Evolutionary conservation across 2,797 vertebrate genomes (phyloP).

Genomic region (Gastrophryne carolinensis): DNA sequence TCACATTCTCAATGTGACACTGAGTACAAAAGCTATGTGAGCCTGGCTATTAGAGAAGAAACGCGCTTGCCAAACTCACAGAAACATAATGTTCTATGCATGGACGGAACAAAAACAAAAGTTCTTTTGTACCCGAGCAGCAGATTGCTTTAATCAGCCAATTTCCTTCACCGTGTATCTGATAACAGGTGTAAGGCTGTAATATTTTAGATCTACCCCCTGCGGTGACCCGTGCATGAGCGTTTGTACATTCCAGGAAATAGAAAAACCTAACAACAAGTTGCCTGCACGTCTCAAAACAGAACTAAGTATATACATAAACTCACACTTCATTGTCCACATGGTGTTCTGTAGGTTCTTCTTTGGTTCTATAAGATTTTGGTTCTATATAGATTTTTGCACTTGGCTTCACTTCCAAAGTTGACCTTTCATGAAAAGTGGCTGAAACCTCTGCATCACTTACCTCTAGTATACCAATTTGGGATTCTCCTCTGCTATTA

Average conservation of each 20-base stretch:
- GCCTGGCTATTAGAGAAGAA: slow-evolving; percentile 1
- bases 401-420: too few relatives aligned
- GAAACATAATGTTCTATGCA: slow-evolving; percentile 16
- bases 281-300: too few relatives aligned
- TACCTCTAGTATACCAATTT: too few relatives aligned
- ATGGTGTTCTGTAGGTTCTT: too few relatives aligned
- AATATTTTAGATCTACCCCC: background rate
- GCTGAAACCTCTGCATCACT: too few relatives aligned
- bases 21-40: background rate
- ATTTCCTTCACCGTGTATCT: too few relatives aligned
- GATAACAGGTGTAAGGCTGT: background rate
- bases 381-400: too few relatives aligned
- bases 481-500: too few relatives aligned
- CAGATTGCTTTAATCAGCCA: background rate
- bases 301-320: too few relatives aligned
- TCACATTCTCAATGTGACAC: slow-evolving; percentile 5
- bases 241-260: background rate
- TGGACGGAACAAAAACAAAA: background rate
- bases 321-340: too few relatives aligned
- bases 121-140: background rate
- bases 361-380: too few relatives aligned
- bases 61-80: slow-evolving; percentile 8
- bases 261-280: background rate
- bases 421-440: too few relatives aligned
- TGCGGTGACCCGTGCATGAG: background rate